Percentiles rank a stretch among this genome's conserved stretches.
Conservation (phyloP, 2,888 invertebrate species). For the Strigamia transsilvanica region DNA sequence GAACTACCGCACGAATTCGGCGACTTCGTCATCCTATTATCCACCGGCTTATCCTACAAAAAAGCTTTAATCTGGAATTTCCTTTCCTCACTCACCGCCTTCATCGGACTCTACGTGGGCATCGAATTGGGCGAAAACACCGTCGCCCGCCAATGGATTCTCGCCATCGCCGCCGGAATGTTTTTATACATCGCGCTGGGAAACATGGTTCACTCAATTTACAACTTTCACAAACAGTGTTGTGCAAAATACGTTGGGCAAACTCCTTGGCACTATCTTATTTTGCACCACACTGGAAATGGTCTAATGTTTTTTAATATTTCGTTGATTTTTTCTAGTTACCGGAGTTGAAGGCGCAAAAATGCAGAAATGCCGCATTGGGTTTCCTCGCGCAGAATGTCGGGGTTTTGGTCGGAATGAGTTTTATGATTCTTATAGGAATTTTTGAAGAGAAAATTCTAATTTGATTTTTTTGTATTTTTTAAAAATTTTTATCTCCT, state of each 20-base stretch:
- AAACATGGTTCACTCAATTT: too few species aligned
- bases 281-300: too few species aligned
- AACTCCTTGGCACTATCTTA: too few species aligned
- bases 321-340: slow-evolving; percentile 10
- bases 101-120: slow-evolving; percentile 65
- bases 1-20: slow-evolving; percentile 67
- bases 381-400: slow-evolving; percentile 53
- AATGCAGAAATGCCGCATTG: neutral
- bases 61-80: slow-evolving; percentile 65
- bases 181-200: slow-evolving; percentile 67
- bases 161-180: slow-evolving; percentile 66
- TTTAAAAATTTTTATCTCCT: neutral
- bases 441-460: slow-evolving; percentile 54
- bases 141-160: slow-evolving; percentile 63
- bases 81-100: slow-evolving; percentile 65
- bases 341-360: slow-evolving; percentile 24
- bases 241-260: too few species aligned
- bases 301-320: neutral
- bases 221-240: too few species aligned
- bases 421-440: slow-evolving; percentile 51
- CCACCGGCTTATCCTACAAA: slow-evolving; percentile 64
- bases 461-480: slow-evolving; percentile 3
- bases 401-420: slow-evolving; percentile 52
- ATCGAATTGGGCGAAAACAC: slow-evolving; percentile 61
- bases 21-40: slow-evolving; percentile 66